Evolutionary conservation across 2,797 vertebrate genomes (phyloP), one percentile per base, ranked within the genome.

Genomic region (Aldrovandia affinis): DNA sequence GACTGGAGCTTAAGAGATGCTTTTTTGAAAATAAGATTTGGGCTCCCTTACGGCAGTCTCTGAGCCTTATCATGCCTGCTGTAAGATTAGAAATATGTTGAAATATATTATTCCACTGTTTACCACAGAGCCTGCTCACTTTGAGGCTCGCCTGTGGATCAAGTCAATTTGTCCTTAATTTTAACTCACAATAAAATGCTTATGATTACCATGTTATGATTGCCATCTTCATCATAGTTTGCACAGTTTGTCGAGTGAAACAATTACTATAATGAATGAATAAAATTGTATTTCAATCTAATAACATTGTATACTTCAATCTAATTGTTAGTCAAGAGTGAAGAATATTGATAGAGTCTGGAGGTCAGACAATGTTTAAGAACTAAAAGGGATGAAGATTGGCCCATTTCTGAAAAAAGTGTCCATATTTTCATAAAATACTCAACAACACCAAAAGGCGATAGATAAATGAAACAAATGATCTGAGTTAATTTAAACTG

Each of bases 81-180:
- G 42, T 42, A 61, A 57, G 73, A 83, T 61, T 57, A 59, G 18
- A 83, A 61, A 83, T 47, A 78, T 47, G 54, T 78, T 59, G 70
- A 78, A 18, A 82, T 73, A 83, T 59, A 63, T 83, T 50, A 84
- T 65, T 84, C 42, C 50, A 10, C 57, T 84, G 77, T 79, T 78
- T 80, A 68, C 77, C 77, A 50, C 57, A 36, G 44, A 63, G 57
- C 68, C 68, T 42, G 33, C 18, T 73, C 18, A 22, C 8, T 73
- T 42, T 70, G 68, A 2, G 33, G 33, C 68, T 75, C 39, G 7
- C 70, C 61, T 8, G 30, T 9, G 18, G 36, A 50, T 22, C 33
- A 30, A 65, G 61, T 1, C 61, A 65, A 65, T 65, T 30, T 30
- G 9, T 30, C n/a, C 57, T 59, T 25, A 20, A 59, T 59, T 65